Conservation (phyloP, 2,888 invertebrate genomes). For the Meganola albula region DNA sequence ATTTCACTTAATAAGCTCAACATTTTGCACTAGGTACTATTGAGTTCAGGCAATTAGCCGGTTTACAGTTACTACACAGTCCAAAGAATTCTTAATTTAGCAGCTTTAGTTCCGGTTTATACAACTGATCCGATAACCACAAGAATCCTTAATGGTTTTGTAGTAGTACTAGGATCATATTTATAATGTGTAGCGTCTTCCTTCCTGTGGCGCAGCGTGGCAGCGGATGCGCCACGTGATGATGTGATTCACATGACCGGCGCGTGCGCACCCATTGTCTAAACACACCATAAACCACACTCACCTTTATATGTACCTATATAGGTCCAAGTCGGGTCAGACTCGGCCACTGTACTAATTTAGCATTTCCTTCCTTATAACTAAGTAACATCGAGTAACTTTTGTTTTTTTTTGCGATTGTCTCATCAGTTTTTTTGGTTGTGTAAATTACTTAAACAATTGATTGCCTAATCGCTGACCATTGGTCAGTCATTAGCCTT, state of each 20-base stretch:
- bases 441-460: no score
- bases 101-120: conserved; percentile 15
- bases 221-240: conserved; percentile 44
- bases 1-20: no score
- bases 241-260: conserved; percentile 54
- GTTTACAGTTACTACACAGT: background rate
- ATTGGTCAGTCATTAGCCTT: no score
- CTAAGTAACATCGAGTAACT: no score
- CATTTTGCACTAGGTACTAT: no score
- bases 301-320: conserved; percentile 9
- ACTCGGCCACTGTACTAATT: background rate
- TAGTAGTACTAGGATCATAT: conserved; percentile 16
- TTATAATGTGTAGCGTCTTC: conserved; percentile 36
- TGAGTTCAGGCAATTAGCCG: no score
- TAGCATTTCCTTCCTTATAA: no score
- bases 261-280: conserved; percentile 53
- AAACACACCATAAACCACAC: conserved; percentile 44
- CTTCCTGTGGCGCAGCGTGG: conserved; percentile 49
- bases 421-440: no score
- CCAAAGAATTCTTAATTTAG: background rate
- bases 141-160: background rate
- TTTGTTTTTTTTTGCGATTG: no score
- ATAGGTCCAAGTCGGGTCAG: background rate
- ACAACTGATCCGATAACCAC: background rate
- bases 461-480: no score